A percentile compares a stretch with the other conserved stretches of the same genome.
Conservation (phyloP, 2,113 vertebrate species). For the Aegithalos caudatus region DNA sequence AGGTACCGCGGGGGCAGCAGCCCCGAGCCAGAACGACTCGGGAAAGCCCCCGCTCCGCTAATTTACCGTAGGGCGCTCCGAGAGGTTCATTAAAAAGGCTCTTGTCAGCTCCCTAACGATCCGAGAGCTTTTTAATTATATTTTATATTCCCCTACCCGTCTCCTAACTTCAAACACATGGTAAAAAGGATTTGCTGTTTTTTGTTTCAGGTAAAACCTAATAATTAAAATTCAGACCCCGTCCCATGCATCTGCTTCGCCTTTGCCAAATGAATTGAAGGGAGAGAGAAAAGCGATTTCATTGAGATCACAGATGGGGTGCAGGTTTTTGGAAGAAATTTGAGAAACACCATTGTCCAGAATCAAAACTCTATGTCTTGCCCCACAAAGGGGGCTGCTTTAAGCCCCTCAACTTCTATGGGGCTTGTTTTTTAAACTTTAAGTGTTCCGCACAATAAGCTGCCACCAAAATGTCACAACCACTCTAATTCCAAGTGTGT, state of each 20-base stretch:
- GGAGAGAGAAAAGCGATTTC: slow-evolving; percentile 88
- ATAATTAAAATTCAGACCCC: slow-evolving; percentile 90
- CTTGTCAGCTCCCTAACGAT: slow-evolving; percentile 64
- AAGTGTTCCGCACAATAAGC: slow-evolving; percentile 90
- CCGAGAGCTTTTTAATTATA: slow-evolving; percentile 69
- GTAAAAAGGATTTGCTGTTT: slow-evolving; percentile 68
- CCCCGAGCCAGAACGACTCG: not conserved
- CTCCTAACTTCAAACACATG: slow-evolving; percentile 68
- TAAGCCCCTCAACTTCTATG: slow-evolving; percentile 91
- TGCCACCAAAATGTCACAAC: slow-evolving; percentile 89
- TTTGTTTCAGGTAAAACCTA: slow-evolving; percentile 79
- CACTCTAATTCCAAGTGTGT: slow-evolving; percentile 77
- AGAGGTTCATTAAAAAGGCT: slow-evolving; percentile 64
- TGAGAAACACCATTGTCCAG: slow-evolving; percentile 97
- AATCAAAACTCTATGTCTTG: slow-evolving; percentile 96
- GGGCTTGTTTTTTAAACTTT: slow-evolving; percentile 97
- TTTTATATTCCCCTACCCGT: slow-evolving; percentile 64
- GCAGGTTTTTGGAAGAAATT: slow-evolving; percentile 94
- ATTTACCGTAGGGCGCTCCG: slow-evolving; percentile 13
- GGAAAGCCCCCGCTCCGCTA: slow-evolving; percentile 12
- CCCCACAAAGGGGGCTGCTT: slow-evolving; percentile 87
- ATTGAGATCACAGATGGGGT: slow-evolving; percentile 98
- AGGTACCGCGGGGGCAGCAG: slow-evolving; percentile 26
- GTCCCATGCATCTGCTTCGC: slow-evolving; percentile 91
- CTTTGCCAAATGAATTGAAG: slow-evolving; percentile 84